Evolutionary conservation across 2,797 vertebrate species (phyloP).

Genomic region (Babyrousa celebensis): DNA sequence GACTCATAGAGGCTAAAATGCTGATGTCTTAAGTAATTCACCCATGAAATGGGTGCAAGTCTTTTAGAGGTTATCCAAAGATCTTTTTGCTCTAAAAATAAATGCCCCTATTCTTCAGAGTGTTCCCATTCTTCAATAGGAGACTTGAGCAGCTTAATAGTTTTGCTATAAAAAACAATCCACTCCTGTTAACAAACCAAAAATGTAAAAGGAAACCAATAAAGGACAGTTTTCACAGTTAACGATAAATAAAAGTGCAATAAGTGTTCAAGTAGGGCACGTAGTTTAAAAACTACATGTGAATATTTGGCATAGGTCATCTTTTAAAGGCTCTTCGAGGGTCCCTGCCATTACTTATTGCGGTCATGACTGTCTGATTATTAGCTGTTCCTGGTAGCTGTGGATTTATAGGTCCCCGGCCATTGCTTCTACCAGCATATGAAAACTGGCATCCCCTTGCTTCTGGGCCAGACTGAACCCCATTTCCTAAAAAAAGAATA

Average conservation of each 20-base stretch:
- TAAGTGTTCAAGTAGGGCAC: constrained; percentile 98
- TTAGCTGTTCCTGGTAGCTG: constrained; percentile 86
- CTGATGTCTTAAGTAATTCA: constrained; percentile 82
- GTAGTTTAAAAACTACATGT: constrained; percentile 91
- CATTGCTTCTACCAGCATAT: constrained; percentile 94
- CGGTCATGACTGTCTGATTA: constrained; percentile 92
- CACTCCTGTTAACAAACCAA: constrained; percentile 86
- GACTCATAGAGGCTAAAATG: constrained; percentile 89
- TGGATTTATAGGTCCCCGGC: constrained; percentile 91
- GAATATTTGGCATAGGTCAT: constrained; percentile 93
- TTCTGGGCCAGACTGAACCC: constrained; percentile 93
- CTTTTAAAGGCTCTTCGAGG: constrained; percentile 98
- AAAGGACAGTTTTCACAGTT: constrained; percentile 91
- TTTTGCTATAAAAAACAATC: constrained; percentile 86
- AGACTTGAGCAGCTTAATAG: constrained; percentile 78
- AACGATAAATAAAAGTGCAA: constrained; percentile 97
- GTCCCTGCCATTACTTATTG: constrained; percentile 98
- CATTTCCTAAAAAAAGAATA: constrained; percentile 93
- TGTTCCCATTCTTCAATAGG: constrained; percentile 66
- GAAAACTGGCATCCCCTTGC: constrained; percentile 91
- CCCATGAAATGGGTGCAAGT: constrained; percentile 78
- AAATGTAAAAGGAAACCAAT: constrained; percentile 82
- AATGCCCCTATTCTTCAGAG: constrained; percentile 80
- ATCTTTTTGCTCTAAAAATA: constrained; percentile 80
- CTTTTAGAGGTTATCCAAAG: constrained; percentile 75